These are phyloP conservation scores for Eueremaeus valkanovi DNA, from an alignment of 2,888 invertebrate species.

Conservation along the genomic window DNA sequence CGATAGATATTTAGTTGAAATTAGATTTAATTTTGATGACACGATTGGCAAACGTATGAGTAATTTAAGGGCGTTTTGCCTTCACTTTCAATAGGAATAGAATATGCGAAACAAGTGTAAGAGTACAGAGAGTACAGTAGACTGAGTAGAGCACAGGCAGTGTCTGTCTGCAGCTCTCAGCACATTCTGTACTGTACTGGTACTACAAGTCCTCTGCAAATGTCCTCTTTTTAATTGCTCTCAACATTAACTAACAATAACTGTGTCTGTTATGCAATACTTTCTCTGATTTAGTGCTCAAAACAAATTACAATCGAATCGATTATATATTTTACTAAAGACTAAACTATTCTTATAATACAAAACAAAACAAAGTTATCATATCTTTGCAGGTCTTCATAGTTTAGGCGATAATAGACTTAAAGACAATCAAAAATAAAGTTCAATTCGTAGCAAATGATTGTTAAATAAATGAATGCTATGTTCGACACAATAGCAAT, in stretches of 20 bases:
- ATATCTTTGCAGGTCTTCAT: neutral
- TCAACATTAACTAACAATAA: neutral
- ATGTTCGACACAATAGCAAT: neutral
- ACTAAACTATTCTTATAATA: conserved; percentile 7
- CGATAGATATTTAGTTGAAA: neutral
- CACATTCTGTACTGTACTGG: neutral
- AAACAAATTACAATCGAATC: too few species aligned
- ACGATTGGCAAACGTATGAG: conserved; percentile 7
- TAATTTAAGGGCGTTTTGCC: conserved; percentile 18
- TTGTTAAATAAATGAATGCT: neutral
- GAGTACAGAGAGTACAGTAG: too few species aligned
- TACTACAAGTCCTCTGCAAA: neutral
- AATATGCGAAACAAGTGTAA: neutral
- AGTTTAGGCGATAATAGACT: neutral
- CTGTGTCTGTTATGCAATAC: conserved; percentile 24
- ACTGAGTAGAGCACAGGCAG: neutral
- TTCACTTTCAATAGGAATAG: neutral
- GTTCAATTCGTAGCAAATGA: neutral
- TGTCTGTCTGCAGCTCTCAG: neutral
- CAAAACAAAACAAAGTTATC: conserved; percentile 4
- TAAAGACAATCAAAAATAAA: conserved; percentile 20
- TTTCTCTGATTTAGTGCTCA: conserved; percentile 22
- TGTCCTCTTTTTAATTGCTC: neutral
- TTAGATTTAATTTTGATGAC: conserved; percentile 32
- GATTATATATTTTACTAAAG: neutral